Evolutionary conservation across 2,113 vertebrate genomes (phyloP), one percentile per base, ranked within the genome.

Genomic region (Zootoca vivipara): DNA sequence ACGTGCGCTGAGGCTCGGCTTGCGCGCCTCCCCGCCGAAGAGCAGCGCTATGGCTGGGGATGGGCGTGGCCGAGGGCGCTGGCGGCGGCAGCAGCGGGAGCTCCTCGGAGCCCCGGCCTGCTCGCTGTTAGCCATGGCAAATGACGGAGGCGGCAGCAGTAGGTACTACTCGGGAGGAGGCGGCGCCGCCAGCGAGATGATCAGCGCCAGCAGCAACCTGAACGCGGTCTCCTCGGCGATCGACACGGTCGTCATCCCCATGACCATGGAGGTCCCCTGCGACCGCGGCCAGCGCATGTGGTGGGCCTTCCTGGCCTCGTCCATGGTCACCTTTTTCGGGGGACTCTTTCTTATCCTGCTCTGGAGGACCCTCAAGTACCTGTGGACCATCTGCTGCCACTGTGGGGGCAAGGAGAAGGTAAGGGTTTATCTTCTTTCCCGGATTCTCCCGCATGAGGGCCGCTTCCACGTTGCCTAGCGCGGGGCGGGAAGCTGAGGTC

Each of bases 271-370:
- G 92, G 97, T 99, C 96, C 98, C 97, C 91, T 99, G 99, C 95
- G 99, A 99, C 97, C 98, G 95, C 94, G 98, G 98, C 92, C 98
- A 98, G 97, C 97, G 98, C 91, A 99, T 99, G 99, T 99, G 98
- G 99, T 98, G 99, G 99, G 98, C 97, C 95, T 98, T 98, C 95
- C 98, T 99, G 92, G 99, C 99, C 95, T 99, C 99, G 6, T 99
- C 99, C 95, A 99, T 99, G 99, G 99, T 99, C 96, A 99, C 99
- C 96, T 99, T 99, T 97, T 99, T 99, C 94, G 99, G 99, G 93
- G 99, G 99, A 86, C 98, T 99, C 91, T 99, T 99, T 96, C 99
- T 99, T 95, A 99, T 99, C 95, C 96, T 99, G 85, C 97, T 99
- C 86, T 99, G 99, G 98, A 98, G 99, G 96, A 99, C 98, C 95